A percentile compares a stretch with the other conserved stretches of the same genome.
Conservation (phyloP, 2,888 invertebrate genomes). For the Cephalotes varians region DNA sequence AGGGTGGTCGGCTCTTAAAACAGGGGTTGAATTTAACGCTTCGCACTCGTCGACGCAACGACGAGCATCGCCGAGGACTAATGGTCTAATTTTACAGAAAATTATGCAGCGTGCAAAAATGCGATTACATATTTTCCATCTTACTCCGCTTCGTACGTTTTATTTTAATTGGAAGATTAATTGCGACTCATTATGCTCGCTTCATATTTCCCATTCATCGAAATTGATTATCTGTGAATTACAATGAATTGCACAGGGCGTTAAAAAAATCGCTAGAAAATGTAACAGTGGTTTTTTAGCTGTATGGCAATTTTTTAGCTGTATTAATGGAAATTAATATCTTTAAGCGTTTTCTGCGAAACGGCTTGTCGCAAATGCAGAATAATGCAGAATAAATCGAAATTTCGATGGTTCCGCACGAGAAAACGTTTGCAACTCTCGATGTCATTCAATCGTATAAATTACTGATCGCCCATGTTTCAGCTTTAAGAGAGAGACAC, state of each 20-base stretch:
- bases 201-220: not conserved
- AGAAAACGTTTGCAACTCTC: slow-evolving; percentile 2
- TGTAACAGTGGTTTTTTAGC: no score
- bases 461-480: not conserved
- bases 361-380: not conserved
- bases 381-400: not conserved
- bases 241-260: not conserved
- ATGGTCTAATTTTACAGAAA: not conserved
- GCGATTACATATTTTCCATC: slow-evolving; percentile 1
- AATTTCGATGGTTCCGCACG: not conserved
- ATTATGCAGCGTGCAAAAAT: not conserved
- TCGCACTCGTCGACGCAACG: not conserved
- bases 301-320: not conserved
- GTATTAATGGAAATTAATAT: not conserved
- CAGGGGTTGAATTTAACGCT: slow-evolving; percentile 15
- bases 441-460: not conserved
- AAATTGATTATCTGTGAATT: not conserved
- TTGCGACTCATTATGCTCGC: not conserved
- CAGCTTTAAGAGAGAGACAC: not conserved
- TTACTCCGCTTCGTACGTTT: not conserved
- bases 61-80: not conserved
- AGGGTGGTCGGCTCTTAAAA: slow-evolving; percentile 18
- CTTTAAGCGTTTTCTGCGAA: not conserved
- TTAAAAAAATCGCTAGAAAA: not conserved
- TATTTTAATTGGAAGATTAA: not conserved